These are phyloP conservation scores for Andrena camellia DNA, from an alignment of 2,888 invertebrate species.

Conservation along the genomic window DNA sequence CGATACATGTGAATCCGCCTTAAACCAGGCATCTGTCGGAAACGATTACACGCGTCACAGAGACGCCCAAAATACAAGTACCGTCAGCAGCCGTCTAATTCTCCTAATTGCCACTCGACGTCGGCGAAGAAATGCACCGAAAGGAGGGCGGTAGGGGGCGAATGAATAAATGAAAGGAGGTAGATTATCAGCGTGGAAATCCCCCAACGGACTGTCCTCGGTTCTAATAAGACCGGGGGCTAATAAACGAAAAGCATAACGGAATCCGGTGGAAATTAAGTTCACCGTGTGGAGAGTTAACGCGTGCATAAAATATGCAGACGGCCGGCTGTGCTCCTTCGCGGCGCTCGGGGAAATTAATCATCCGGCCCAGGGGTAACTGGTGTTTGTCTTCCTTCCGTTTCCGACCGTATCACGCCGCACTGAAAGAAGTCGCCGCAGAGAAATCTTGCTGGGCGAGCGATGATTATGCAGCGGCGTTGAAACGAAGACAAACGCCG, in stretches of 20 bases:
- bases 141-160: background rate
- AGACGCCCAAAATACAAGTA: background rate
- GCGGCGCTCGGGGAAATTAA: conserved; percentile 74
- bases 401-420: conserved; percentile 44
- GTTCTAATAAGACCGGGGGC: conserved; percentile 49
- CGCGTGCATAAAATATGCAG: conserved; percentile 78
- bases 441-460: conserved; percentile 36
- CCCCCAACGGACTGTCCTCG: conserved; percentile 44
- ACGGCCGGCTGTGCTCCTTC: conserved; percentile 46
- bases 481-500: conserved; percentile 57
- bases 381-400: conserved; percentile 70
- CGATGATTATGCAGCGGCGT: conserved; percentile 55
- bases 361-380: conserved; percentile 64
- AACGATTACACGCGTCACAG: no score
- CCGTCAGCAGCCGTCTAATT: background rate
- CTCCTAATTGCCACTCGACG: background rate
- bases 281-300: conserved; percentile 73
- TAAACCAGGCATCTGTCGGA: no score
- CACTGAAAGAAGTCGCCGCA: conserved; percentile 16
- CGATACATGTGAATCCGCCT: no score
- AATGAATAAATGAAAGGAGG: conserved; percentile 14
- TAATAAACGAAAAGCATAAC: conserved; percentile 75
- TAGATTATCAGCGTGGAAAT: conserved; percentile 31
- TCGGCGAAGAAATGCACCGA: background rate
- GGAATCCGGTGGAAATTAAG: conserved; percentile 77